Percentiles rank a stretch among this genome's conserved stretches.
Conservation (phyloP, 2,797 vertebrate species). For the Labeo calbasu region DNA sequence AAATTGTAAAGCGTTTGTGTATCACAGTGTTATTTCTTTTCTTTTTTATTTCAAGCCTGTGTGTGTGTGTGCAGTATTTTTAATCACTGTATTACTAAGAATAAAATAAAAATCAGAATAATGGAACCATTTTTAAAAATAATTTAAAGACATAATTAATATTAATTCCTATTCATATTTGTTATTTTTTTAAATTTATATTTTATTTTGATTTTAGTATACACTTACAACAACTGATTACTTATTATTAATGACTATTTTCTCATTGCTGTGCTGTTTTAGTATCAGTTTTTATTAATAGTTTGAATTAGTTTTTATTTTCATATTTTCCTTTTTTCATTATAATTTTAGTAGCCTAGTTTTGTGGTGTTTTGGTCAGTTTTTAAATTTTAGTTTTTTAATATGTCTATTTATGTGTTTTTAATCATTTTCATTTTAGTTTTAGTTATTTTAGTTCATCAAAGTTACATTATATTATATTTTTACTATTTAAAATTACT, state of each 20-base stretch:
- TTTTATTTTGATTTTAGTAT: neutral
- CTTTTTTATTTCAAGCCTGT: no score
- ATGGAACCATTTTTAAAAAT: no score
- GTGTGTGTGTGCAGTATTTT: no score
- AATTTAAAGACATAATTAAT: no score
- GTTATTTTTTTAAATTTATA: neutral
- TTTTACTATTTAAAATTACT: no score
- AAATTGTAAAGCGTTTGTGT: no score
- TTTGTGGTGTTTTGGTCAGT: no score
- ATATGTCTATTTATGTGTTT: no score
- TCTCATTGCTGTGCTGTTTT: neutral
- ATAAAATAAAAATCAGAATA: no score
- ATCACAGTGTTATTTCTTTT: no score
- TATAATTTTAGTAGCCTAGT: neutral
- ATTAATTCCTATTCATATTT: neutral
- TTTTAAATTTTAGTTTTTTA: no score
- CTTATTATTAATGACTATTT: neutral
- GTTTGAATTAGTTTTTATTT: neutral
- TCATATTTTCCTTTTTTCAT: neutral
- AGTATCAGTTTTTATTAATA: neutral
- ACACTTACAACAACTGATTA: neutral
- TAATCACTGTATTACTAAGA: no score
- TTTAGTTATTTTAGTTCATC: neutral
- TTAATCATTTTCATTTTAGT: neutral
- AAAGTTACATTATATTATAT: neutral